Conservation (phyloP, 2,888 invertebrate genomes). For the Gandaritis pyraliata region DNA sequence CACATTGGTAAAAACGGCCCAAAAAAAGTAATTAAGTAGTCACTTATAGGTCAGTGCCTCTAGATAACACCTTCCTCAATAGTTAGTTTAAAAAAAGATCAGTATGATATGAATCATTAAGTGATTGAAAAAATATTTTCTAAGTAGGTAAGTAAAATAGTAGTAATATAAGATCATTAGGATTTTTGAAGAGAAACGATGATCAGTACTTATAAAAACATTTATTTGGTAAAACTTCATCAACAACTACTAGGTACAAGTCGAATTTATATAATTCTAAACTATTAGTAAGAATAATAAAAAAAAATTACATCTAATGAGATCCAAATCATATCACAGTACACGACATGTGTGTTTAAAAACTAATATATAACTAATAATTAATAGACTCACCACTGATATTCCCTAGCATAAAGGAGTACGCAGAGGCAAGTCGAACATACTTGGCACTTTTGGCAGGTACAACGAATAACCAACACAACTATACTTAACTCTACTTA, state of each 20-base stretch:
- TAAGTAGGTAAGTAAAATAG: not conserved
- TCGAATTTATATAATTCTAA: conserved; percentile 27
- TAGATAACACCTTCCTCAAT: conserved; percentile 51
- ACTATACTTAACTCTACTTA: not conserved
- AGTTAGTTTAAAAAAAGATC: not conserved
- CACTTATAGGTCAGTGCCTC: conserved; percentile 69
- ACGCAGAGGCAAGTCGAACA: not conserved
- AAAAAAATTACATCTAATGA: conserved; percentile 35
- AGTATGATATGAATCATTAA: conserved; percentile 9
- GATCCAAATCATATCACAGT: conserved; percentile 61
- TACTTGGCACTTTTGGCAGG: not conserved
- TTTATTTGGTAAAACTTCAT: conserved; percentile 40
- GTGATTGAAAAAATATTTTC: conserved; percentile 17
- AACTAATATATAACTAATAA: conserved; percentile 11
- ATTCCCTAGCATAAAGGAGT: not conserved
- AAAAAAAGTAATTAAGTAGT: conserved; percentile 35
- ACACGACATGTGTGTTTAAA: conserved; percentile 20
- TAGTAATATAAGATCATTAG: too few species aligned
- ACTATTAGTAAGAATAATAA: conserved; percentile 3
- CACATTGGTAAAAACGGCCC: conserved; percentile 3
- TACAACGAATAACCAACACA: not conserved
- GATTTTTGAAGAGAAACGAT: not conserved
- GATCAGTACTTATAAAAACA: conserved; percentile 32
- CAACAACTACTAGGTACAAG: conserved; percentile 36
- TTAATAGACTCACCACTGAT: not conserved